phyloP scores from a whole-genome alignment of 2,888 invertebrate genomes.

The Volucella zonaria region DNA sequence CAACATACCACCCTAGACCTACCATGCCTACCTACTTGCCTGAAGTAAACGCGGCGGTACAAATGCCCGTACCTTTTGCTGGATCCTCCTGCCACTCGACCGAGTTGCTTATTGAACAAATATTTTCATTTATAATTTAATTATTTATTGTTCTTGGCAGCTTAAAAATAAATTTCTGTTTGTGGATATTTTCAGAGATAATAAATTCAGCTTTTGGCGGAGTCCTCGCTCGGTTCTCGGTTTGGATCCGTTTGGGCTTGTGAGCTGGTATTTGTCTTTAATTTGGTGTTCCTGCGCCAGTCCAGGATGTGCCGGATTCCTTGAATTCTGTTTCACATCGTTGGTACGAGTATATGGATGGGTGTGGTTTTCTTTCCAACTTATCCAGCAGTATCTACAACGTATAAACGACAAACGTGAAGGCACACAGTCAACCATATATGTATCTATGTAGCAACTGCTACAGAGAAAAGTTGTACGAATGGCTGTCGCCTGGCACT shows the following conservation, averaged over 20 bases:
- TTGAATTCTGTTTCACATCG: background rate
- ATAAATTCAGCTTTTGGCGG: conserved; percentile 66
- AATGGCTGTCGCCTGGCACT: conserved; percentile 2
- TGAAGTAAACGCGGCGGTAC: background rate
- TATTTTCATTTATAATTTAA: conserved; percentile 81
- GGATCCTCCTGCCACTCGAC: conserved; percentile 10
- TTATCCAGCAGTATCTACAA: conserved; percentile 20
- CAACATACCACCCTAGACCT: no score
- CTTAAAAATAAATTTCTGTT: conserved; percentile 80
- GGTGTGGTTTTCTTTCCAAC: conserved; percentile 68
- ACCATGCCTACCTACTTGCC: background rate
- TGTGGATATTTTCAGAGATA: conserved; percentile 70
- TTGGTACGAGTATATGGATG: background rate
- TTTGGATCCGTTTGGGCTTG: background rate
- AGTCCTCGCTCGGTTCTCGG: conserved; percentile 25
- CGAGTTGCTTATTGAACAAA: conserved; percentile 80
- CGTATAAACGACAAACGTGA: background rate
- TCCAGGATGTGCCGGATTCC: conserved; percentile 24
- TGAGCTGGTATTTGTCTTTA: conserved; percentile 9
- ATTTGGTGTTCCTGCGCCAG: conserved; percentile 36
- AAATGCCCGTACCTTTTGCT: background rate
- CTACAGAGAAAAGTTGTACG: background rate
- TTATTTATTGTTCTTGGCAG: conserved; percentile 82
- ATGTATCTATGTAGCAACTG: no score
- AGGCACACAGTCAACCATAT: background rate